phyloP scores from a whole-genome alignment of 2,113 vertebrate species.

The Egretta garzetta region DNA sequence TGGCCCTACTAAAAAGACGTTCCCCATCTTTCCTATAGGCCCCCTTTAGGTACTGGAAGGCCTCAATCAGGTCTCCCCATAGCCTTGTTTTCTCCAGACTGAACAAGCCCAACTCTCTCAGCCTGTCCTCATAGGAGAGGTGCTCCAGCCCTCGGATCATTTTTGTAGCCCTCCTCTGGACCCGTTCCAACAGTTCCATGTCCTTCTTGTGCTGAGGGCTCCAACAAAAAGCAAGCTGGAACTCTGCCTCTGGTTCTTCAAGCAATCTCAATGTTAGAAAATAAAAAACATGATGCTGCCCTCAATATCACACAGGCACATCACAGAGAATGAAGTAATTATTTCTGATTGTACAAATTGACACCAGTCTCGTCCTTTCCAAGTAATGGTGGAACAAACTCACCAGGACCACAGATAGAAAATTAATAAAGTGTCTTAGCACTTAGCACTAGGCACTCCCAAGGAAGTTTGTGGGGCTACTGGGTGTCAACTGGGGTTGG shows the following conservation, averaged over 20 bases:
- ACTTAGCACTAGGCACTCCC: not conserved
- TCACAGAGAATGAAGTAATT: not conserved
- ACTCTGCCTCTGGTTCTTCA: not conserved
- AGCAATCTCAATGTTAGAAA: not conserved
- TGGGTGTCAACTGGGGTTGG: not conserved
- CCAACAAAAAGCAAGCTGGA: not conserved
- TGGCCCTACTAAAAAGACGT: too few relatives aligned
- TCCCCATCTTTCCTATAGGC: too few relatives aligned
- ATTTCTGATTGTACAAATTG: not conserved
- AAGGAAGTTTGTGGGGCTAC: accelerated
- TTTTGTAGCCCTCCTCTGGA: too few relatives aligned
- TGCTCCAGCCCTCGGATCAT: too few relatives aligned
- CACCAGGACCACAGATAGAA: not conserved
- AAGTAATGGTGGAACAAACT: not conserved
- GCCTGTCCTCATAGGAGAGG: too few relatives aligned
- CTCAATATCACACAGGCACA: not conserved
- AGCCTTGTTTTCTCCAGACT: too few relatives aligned
- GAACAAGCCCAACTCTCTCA: too few relatives aligned
- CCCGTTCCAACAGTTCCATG: too few relatives aligned
- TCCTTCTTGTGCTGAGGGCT: too few relatives aligned
- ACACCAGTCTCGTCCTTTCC: not conserved
- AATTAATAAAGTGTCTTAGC: not conserved
- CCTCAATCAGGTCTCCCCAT: too few relatives aligned
- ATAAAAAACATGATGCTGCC: not conserved
- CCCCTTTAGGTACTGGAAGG: too few relatives aligned